Evolutionary conservation across 2,888 invertebrate species (phyloP), one percentile per base, ranked within the genome.

Genomic region (Eucriotettix oculatus): DNA sequence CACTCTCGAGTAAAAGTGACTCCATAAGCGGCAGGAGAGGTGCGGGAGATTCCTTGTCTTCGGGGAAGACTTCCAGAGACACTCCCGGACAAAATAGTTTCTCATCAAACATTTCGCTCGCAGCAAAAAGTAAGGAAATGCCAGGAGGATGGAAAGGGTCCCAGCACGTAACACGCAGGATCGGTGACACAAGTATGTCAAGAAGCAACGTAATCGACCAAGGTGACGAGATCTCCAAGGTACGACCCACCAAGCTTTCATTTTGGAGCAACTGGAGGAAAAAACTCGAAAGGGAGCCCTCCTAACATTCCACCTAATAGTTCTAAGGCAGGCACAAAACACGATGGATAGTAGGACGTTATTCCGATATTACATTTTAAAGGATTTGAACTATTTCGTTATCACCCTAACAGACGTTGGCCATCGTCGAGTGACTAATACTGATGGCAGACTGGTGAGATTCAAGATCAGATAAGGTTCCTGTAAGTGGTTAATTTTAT

Each of bases 181-280:
- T 54, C 52, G 57, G 55, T 56, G 56, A 43, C 52, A 56, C 55
- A 16, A 48, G 53, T 16, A 56, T 53, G 10, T 29, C 52, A 40
- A 42, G 57, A 16, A 43, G 52, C 52, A 44, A 40, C 56, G 42
- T 59, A n/a, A 58, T 48, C 42, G 62, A 58, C 41, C 62, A 58
- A 42, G 58, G 58, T 54, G 62, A 62, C 16, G 57, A 57, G 41
- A 55, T 52, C 54, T 61, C 61, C 71, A 86, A 86, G 86, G 86
- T 86, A 83, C 86, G 86, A 72, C 74, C 79, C 74, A 71, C 75
- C 69, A 81, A 80, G 76, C 79, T 80, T 73, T 79, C 79, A 74
- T 83, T 84, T 79, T 85, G 84, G 85, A 80, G 78, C 76, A 78
- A 74, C 75, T 79, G 80, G 79, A 77, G 80, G 76, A 78, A 82